Evolutionary conservation across 2,888 invertebrate species (phyloP).

Genomic region (Chydorus sphaericus): DNA sequence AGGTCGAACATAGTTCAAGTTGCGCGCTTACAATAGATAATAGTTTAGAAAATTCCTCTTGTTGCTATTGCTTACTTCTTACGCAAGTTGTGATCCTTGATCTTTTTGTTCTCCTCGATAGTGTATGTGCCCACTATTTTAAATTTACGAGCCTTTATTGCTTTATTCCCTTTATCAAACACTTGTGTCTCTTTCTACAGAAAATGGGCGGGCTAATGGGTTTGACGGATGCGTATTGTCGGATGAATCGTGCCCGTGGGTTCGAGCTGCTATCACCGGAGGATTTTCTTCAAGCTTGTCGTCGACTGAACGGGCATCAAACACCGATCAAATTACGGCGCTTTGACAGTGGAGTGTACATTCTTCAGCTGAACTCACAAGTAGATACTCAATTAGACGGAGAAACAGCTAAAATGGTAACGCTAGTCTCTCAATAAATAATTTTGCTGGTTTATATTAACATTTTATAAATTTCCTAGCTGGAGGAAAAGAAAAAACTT

Average conservation of each 20-base stretch:
- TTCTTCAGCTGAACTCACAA: slow-evolving; percentile 59
- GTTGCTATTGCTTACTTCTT: not conserved
- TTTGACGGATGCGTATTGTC: slow-evolving; percentile 88
- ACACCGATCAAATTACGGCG: slow-evolving; percentile 61
- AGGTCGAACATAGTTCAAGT: too few species aligned
- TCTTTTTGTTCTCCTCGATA: too few species aligned
- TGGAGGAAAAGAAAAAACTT: slow-evolving; percentile 44
- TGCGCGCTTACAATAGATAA: too few species aligned
- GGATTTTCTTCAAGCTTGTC: slow-evolving; percentile 85
- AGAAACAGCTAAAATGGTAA: not conserved
- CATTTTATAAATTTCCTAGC: slow-evolving; percentile 24
- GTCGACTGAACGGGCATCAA: slow-evolving; percentile 41
- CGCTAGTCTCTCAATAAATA: not conserved
- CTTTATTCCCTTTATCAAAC: not conserved
- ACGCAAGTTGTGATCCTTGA: too few species aligned
- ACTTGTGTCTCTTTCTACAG: slow-evolving; percentile 29
- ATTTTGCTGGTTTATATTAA: not conserved
- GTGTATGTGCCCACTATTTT: too few species aligned
- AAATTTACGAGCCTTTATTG: too few species aligned
- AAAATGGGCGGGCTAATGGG: slow-evolving; percentile 94
- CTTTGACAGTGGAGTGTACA: slow-evolving; percentile 92
- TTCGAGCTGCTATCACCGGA: slow-evolving; percentile 91
- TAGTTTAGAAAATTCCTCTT: too few species aligned
- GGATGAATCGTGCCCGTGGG: slow-evolving; percentile 91
- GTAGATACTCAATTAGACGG: not conserved